These are phyloP conservation scores for Tiphia femorata DNA, from an alignment of 2,888 invertebrate genomes.

Conservation along the genomic window DNA sequence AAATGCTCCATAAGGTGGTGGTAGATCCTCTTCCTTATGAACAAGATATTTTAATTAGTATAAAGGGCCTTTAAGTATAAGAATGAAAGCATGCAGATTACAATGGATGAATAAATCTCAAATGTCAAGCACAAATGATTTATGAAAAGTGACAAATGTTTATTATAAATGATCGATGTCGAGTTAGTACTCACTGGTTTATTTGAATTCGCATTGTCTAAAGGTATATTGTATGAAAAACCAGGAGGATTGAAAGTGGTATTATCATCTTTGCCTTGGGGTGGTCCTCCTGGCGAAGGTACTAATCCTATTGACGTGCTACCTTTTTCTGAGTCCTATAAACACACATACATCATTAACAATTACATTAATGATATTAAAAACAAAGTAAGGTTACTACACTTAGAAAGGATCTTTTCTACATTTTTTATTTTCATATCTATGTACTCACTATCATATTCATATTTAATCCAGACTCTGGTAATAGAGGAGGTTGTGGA, in stretches of 20 bases:
- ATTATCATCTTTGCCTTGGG: constrained; percentile 56
- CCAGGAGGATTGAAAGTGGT: constrained; percentile 62
- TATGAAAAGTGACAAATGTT: no score
- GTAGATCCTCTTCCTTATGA: constrained; percentile 76
- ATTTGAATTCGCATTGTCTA: constrained; percentile 66
- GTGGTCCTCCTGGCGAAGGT: constrained; percentile 38
- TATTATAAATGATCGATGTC: no score
- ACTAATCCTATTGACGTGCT: constrained; percentile 55
- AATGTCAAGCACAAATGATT: no score
- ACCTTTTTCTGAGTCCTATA: constrained; percentile 44
- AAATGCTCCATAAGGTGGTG: constrained; percentile 79
- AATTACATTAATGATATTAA: neutral
- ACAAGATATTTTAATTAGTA: constrained; percentile 12
- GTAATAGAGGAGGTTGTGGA: constrained; percentile 79
- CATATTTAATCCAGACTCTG: constrained; percentile 67
- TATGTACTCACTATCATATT: constrained; percentile 41
- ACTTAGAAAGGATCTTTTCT: neutral
- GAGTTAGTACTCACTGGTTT: constrained; percentile 45
- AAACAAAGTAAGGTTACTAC: neutral
- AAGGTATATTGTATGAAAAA: constrained; percentile 79
- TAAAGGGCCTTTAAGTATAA: neutral
- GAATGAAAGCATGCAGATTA: no score
- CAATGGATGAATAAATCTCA: no score
- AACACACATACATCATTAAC: neutral
- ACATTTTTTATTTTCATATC: neutral